Evolutionary conservation across 2,797 vertebrate genomes (phyloP).

Genomic region (Gadopsis marmoratus): DNA sequence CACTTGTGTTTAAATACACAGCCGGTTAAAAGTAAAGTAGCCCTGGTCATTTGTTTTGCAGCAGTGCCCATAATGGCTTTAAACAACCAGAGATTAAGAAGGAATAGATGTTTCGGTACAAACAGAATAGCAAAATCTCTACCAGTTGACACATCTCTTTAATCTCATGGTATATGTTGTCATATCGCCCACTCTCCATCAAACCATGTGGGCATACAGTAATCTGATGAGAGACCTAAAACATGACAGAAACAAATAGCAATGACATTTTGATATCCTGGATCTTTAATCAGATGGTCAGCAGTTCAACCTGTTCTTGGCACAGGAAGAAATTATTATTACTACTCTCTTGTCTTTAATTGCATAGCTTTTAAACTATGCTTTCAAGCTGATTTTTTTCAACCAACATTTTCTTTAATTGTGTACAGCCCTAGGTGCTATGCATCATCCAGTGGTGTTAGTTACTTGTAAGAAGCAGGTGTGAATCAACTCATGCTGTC

Average conservation of each 20-base stretch:
- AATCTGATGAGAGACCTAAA: neutral
- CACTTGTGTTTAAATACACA: no score
- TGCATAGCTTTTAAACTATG: neutral
- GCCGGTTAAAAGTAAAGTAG: neutral
- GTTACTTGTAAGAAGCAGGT: constrained; percentile 5
- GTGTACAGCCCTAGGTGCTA: neutral
- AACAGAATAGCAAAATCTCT: neutral
- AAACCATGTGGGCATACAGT: neutral
- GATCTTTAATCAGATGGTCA: neutral
- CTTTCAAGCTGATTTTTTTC: neutral
- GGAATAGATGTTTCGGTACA: neutral
- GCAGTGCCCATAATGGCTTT: neutral
- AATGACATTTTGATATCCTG: neutral
- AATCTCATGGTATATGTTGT: neutral
- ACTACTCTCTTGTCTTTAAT: neutral
- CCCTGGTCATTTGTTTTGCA: neutral
- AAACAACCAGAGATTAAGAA: neutral
- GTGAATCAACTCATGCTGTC: neutral
- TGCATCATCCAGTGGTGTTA: neutral
- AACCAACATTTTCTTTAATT: neutral
- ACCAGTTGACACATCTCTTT: neutral
- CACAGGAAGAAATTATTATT: neutral
- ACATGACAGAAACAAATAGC: neutral
- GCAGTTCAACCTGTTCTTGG: neutral
- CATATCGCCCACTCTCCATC: neutral